A percentile compares a stretch with the other conserved stretches of the same genome.
These are phyloP conservation scores for Sebastes hopkinsi DNA, from an alignment of 2,797 vertebrate species.

Conservation along the genomic window DNA sequence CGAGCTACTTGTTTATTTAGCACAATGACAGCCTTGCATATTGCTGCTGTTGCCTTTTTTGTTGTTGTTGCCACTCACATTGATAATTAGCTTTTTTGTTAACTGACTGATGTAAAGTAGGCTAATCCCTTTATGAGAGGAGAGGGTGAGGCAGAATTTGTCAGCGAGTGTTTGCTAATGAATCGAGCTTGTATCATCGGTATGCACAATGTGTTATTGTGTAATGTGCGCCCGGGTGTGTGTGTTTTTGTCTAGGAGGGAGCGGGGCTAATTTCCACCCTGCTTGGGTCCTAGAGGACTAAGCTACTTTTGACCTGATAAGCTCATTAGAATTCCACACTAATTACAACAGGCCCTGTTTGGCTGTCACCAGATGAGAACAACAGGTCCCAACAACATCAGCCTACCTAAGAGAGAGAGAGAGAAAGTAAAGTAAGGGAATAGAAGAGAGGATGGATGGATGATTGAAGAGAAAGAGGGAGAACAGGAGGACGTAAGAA, in stretches of 20 bases:
- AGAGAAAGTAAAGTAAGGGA: slow-evolving; percentile 7
- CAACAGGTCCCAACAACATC: slow-evolving; percentile 66
- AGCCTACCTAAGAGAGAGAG: slow-evolving; percentile 21
- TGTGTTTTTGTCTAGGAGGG: slow-evolving; percentile 63
- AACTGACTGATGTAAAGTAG: slow-evolving; percentile 73
- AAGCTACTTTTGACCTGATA: slow-evolving; percentile 87
- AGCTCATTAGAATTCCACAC: slow-evolving; percentile 87
- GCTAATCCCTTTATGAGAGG: slow-evolving; percentile 76
- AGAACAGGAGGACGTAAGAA: not conserved
- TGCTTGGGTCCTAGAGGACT: slow-evolving; percentile 80
- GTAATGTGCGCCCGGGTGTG: slow-evolving; percentile 54
- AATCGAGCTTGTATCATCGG: slow-evolving; percentile 73
- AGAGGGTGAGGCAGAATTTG: slow-evolving; percentile 69
- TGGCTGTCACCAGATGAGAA: slow-evolving; percentile 75
- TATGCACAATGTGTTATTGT: slow-evolving; percentile 77
- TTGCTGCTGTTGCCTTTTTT: slow-evolving; percentile 45
- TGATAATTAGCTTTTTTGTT: slow-evolving; percentile 75
- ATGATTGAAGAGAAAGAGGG: not conserved
- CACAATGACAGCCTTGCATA: slow-evolving; percentile 59
- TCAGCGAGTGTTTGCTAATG: slow-evolving; percentile 76
- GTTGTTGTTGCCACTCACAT: slow-evolving; percentile 63
- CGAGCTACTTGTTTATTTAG: slow-evolving; percentile 49
- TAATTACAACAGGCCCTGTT: slow-evolving; percentile 81
- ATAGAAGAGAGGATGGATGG: not conserved
- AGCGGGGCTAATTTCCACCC: slow-evolving; percentile 78